Evolutionary conservation across 2,888 invertebrate species (phyloP).

Genomic region (Euzophera pinguis): DNA sequence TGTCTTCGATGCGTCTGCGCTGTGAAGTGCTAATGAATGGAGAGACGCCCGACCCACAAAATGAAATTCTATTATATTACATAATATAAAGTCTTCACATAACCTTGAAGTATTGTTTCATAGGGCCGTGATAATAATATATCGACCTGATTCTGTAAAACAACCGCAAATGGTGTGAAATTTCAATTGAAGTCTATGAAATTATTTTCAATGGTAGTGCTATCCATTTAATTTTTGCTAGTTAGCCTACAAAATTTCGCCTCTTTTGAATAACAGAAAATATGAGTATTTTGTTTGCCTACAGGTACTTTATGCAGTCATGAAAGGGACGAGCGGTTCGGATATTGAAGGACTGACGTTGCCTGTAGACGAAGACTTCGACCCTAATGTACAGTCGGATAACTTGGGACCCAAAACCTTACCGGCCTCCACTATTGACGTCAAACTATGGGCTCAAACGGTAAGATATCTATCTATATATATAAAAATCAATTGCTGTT

Average conservation of each 20-base stretch:
- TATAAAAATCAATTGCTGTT: no score
- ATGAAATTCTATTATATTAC: slow-evolving; percentile 34
- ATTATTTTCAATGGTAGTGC: no score
- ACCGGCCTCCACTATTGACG: slow-evolving; percentile 65
- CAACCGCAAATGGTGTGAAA: no score
- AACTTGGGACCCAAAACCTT: slow-evolving; percentile 80
- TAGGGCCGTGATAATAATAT: slow-evolving; percentile 15
- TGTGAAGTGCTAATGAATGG: slow-evolving; percentile 63
- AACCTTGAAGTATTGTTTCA: slow-evolving; percentile 12
- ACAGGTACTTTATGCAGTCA: slow-evolving; percentile 81
- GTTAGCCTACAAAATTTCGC: no score
- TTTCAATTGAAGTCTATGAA: no score
- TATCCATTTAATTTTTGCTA: no score
- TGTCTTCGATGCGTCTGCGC: slow-evolving; percentile 28
- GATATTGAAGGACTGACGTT: slow-evolving; percentile 76
- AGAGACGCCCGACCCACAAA: slow-evolving; percentile 43
- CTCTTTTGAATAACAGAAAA: no score
- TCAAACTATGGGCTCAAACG: slow-evolving; percentile 75
- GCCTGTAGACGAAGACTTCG: slow-evolving; percentile 84
- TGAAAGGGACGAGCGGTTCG: slow-evolving; percentile 74
- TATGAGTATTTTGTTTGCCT: slow-evolving; percentile 9
- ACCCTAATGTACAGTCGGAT: slow-evolving; percentile 85
- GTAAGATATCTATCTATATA: slow-evolving; percentile 39
- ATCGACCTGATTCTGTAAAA: neutral
- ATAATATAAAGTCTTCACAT: slow-evolving; percentile 33